phyloP scores from a whole-genome alignment of 2,113 vertebrate species.

The Megaceryle maxima region DNA sequence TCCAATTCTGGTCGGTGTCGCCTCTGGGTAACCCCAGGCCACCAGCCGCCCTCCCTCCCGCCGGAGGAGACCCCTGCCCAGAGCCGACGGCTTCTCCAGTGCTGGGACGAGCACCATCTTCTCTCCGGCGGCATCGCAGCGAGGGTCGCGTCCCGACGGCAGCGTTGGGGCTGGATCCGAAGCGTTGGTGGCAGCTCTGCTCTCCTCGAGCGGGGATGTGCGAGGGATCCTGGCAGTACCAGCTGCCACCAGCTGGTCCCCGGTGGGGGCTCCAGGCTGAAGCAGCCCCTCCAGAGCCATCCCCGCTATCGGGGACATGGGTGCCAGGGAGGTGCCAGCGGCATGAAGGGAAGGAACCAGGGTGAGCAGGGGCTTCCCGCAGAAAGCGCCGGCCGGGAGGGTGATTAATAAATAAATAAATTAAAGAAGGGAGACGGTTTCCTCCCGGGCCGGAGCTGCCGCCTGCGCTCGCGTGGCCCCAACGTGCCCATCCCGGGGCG shows the following conservation, averaged over 20 bases:
- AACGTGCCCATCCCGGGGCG: neutral
- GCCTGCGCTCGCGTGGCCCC: neutral
- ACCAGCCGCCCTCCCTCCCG: neutral
- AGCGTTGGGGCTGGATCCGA: neutral
- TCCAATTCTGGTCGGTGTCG: neutral
- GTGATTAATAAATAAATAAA: conserved; percentile 65
- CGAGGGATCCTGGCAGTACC: neutral
- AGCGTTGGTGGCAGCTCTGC: neutral
- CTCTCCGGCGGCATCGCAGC: too few relatives aligned
- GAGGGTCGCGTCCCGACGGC: neutral
- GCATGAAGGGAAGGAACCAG: neutral
- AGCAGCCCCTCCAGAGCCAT: neutral
- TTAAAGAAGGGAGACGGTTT: conserved; percentile 35
- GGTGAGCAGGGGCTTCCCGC: neutral
- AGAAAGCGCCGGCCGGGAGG: neutral
- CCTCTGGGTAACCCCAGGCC: neutral
- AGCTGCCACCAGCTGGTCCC: too few relatives aligned
- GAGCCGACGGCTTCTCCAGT: neutral
- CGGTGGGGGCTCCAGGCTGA: neutral
- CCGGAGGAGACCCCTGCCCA: neutral
- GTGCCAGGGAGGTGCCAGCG: neutral
- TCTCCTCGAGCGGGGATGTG: neutral
- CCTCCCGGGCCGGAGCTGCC: neutral
- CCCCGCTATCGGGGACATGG: neutral
- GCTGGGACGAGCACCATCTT: neutral